Percentiles rank a stretch among this genome's conserved stretches.
Evolutionary conservation across 23 tunicate species (phyloP).

Genomic region (Ascidia mentula): DNA sequence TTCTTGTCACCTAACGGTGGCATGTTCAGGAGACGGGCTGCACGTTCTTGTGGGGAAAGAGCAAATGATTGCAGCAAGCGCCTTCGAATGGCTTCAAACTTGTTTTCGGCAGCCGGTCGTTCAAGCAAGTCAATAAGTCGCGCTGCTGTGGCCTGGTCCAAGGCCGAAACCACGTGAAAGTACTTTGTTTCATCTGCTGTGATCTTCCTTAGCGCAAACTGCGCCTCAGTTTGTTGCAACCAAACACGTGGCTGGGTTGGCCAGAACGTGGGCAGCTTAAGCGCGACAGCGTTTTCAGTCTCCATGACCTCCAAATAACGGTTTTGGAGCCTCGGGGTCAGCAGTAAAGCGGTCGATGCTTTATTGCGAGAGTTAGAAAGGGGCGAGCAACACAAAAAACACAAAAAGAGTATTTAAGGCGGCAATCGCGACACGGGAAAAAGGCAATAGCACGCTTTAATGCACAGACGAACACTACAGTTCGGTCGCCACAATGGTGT

Average conservation of each 20-base stretch:
- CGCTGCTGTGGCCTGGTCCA: constrained; percentile 3
- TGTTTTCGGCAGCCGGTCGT: neutral
- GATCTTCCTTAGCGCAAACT: neutral
- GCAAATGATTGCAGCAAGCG: neutral
- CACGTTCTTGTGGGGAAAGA: constrained; percentile 3
- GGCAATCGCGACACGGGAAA: too few species aligned
- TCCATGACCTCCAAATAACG: too few species aligned
- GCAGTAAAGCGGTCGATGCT: too few species aligned
- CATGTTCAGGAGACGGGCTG: constrained; percentile 18
- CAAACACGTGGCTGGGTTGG: too few species aligned
- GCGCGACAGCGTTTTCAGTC: too few species aligned
- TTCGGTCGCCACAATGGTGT: too few species aligned
- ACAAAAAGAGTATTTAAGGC: too few species aligned
- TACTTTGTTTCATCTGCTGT: neutral
- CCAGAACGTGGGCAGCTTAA: neutral
- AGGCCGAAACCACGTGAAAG: neutral
- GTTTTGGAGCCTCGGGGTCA: too few species aligned
- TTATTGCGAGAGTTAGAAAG: too few species aligned
- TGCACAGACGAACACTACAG: too few species aligned
- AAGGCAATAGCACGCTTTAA: too few species aligned
- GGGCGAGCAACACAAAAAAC: too few species aligned
- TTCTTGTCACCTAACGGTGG: constrained; percentile 26
- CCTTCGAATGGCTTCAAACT: neutral
- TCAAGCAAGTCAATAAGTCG: neutral
- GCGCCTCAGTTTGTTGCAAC: neutral